Evolutionary conservation across 1,140 invertebrate genomes (phyloP), one percentile per base, ranked within the genome.

Genomic region (Berghia stephanieae): DNA sequence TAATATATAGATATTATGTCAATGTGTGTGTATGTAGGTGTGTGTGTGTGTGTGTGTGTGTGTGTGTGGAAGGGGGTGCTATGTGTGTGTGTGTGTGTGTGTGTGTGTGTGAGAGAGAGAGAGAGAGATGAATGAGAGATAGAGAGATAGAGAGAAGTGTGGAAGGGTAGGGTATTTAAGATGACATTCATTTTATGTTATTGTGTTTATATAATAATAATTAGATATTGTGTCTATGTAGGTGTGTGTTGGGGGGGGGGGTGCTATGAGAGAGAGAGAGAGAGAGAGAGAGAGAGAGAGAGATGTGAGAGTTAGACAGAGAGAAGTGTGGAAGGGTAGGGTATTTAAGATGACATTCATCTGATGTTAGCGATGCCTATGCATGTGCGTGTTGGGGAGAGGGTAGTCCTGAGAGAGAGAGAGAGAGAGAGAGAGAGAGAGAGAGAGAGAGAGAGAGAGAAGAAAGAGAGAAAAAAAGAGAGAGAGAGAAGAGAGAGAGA

Each of bases 371-470:
- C 24, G 18, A 16, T 52, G 18, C 0, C 24, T 52, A 16, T 52
- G 18, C 49, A 18, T 27, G 55, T 8, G 55, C 5, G 55, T 8
- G 55, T 8, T n/a, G 34, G 55, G 21, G 55, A 60, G 55, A 60
- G 55, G 21, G 55, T 52, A 16, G 46, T 52, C n/a, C 46, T 52
- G 46, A n/a, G n/a, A n/a, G n/a, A n/a, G n/a, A n/a, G n/a, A n/a
- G n/a, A n/a, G n/a, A n/a, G n/a, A n/a, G n/a, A n/a, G n/a, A 52
- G 46, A 52, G 46, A 52, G 46, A 52, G 46, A 52, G 46, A 52
- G 46, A 52, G 55, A 60, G 55, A 21, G 55, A 60, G 55, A 60
- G 55, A n/a, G n/a, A n/a, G n/a, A n/a, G n/a, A n/a, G n/a, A n/a
- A n/a, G n/a, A n/a, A n/a, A n/a, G n/a, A n/a, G n/a, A n/a, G n/a